Percentiles rank a stretch among this genome's conserved stretches.
phyloP scores from a whole-genome alignment of 1,140 invertebrate genomes.

The Scaptodrosophila lebanonensis region DNA sequence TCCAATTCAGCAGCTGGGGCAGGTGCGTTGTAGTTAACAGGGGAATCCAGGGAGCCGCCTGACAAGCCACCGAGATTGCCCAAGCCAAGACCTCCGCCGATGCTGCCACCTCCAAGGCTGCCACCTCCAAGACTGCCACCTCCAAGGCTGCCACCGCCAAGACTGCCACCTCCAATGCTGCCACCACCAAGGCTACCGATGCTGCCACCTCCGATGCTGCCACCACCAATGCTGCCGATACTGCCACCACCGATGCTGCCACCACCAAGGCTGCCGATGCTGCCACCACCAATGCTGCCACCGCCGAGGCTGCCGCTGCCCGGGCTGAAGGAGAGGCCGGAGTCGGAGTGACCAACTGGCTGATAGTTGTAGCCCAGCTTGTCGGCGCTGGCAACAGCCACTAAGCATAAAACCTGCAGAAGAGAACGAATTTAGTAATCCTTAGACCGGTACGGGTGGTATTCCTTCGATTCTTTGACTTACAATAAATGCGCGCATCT shows the following conservation, averaged over 20 bases:
- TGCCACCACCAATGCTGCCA: slow-evolving; percentile 26
- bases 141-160: slow-evolving; percentile 5
- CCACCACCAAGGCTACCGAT: background rate
- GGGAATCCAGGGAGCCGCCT: slow-evolving; percentile 32
- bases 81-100: slow-evolving; percentile 7
- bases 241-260: background rate
- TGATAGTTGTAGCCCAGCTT: slow-evolving; percentile 73
- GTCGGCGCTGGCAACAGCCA: slow-evolving; percentile 66
- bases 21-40: slow-evolving; percentile 50
- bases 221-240: background rate
- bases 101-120: slow-evolving; percentile 17
- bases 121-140: slow-evolving; percentile 1
- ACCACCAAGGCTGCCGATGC: slow-evolving; percentile 10
- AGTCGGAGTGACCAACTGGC: slow-evolving; percentile 54
- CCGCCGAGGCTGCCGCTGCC: slow-evolving; percentile 24
- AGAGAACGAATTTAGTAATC: slow-evolving; percentile 26
- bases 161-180: slow-evolving; percentile 8
- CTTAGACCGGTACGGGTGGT: slow-evolving; percentile 15
- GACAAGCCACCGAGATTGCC: slow-evolving; percentile 3
- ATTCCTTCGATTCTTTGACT: slow-evolving; percentile 29
- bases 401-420: slow-evolving; percentile 60
- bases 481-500: slow-evolving; percentile 73
- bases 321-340: slow-evolving; percentile 58
- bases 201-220: background rate
- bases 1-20: slow-evolving; percentile 50